These are phyloP conservation scores for Siniperca undulata DNA, from an alignment of 2,797 vertebrate genomes.

Conservation along the genomic window DNA sequence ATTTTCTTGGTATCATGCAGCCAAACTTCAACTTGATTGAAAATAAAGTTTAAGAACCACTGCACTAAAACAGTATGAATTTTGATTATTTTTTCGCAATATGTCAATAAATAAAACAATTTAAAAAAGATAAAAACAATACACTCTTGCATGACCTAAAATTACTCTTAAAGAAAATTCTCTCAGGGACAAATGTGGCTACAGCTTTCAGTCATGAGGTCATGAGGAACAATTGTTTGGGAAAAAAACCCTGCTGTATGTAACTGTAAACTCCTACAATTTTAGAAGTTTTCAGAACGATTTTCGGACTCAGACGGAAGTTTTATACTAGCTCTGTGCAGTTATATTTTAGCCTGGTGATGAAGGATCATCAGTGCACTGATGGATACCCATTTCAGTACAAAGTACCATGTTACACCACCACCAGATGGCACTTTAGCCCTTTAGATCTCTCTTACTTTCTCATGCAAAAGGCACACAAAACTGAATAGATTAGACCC, in stretches of 20 bases:
- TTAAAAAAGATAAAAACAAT: not conserved
- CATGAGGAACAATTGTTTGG: not conserved
- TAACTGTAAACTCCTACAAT: not conserved
- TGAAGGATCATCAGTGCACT: conserved; percentile 28
- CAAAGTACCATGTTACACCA: not conserved
- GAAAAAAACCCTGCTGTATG: not conserved
- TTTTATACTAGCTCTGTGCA: not conserved
- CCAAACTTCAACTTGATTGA: not conserved
- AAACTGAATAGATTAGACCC: conserved; percentile 66
- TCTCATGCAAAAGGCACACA: conserved; percentile 23
- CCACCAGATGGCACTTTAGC: conserved; percentile 88
- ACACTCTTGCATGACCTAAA: not conserved
- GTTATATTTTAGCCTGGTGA: conserved; percentile 21
- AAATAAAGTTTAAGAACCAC: not conserved
- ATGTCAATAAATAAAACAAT: not conserved
- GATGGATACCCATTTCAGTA: not conserved
- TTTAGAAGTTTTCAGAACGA: not conserved
- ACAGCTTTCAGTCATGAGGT: not conserved
- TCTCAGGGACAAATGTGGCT: not conserved
- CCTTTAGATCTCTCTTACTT: conserved; percentile 72
- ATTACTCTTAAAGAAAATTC: not conserved
- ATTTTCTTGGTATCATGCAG: not conserved
- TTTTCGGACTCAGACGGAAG: not conserved
- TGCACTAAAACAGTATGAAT: not conserved
- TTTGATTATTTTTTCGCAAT: not conserved